phyloP scores from a whole-genome alignment of 2,888 invertebrate species.

The Dimorphilus gyrociliatus region DNA sequence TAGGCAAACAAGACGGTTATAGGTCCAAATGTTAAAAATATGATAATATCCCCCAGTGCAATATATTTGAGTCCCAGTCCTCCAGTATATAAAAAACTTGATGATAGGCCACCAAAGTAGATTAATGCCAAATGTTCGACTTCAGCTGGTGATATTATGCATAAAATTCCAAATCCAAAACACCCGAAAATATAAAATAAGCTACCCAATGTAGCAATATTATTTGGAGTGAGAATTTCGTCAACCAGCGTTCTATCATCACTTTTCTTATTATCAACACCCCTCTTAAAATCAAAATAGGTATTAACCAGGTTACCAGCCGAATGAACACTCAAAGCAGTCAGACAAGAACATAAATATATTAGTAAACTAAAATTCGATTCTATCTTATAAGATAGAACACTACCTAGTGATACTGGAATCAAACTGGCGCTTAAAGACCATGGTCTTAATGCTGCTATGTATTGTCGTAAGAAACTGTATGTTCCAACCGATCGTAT shows the following conservation, averaged over 20 bases:
- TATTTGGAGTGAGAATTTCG: slow-evolving; percentile 62
- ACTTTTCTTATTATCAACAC: slow-evolving; percentile 59
- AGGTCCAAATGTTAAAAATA: slow-evolving; percentile 81
- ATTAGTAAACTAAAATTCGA: slow-evolving; percentile 52
- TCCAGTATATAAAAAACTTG: slow-evolving; percentile 88
- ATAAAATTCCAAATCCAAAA: slow-evolving; percentile 58
- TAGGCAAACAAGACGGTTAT: slow-evolving; percentile 82
- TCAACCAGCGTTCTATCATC: slow-evolving; percentile 90
- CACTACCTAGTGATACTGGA: slow-evolving; percentile 74
- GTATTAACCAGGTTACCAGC: slow-evolving; percentile 93
- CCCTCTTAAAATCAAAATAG: slow-evolving; percentile 83
- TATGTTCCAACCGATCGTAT: too few relatives aligned
- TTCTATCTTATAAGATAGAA: slow-evolving; percentile 60
- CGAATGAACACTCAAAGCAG: slow-evolving; percentile 77
- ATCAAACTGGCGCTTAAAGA: slow-evolving; percentile 76
- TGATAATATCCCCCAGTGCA: slow-evolving; percentile 76
- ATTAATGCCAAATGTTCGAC: slow-evolving; percentile 86
- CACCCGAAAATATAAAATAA: slow-evolving; percentile 72
- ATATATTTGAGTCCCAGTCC: slow-evolving; percentile 89
- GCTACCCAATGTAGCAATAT: slow-evolving; percentile 73
- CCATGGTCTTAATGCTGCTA: slow-evolving; percentile 73
- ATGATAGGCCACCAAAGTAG: slow-evolving; percentile 83
- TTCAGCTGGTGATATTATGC: slow-evolving; percentile 65
- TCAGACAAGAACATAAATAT: slow-evolving; percentile 61
- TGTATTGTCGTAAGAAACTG: slow-evolving; percentile 14